Evolutionary conservation across 1,140 invertebrate species (phyloP), one percentile per base, ranked within the genome.

Genomic region (Brachionus paranguensis): DNA sequence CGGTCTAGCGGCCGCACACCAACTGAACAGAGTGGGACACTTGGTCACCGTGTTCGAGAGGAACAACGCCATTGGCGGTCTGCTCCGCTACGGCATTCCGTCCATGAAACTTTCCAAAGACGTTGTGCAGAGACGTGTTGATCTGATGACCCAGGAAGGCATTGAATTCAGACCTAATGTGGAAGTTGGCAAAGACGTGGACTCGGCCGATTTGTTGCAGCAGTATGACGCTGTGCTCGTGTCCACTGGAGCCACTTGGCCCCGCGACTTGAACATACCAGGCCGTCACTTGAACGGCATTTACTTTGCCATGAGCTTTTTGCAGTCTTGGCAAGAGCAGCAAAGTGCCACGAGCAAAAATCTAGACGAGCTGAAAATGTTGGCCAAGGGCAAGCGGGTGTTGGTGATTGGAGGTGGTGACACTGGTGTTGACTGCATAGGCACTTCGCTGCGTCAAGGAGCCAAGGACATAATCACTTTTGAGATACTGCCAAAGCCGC

Each of bases 341-440:
- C 96, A 98, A 89, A 89, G 92, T 86, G 20, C 24, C 3, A 60
- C 4, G 41, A 68, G 65, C 29, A 60, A 81, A 64, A 87, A 89
- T 74, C 86, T 91, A 14, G 89, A 91, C 55, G 89, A 90, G 85
- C 86, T 91, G 86, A 87, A 92, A 60, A 91, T 95, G 43, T 92
- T 93, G 53, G 97, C 97, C 17, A 94, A 96, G 87, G 95, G 94
- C 86, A 99, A 98, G 89, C 91, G 97, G 89, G 96, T 99, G 4
- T 93, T 99, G 85, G 93, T 99, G 83, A 96, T 99, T 86, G 97
- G 97, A 24, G 97, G 97, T 12, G 97, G 97, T 33, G 97, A 99
- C 88, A 99, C 97, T n/a, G 97, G 97, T 0, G 97, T 95, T 90
- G 97, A 99, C 91, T 99, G 97, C 88, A 99, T 99, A 89, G 97